Percentiles rank a stretch among this genome's conserved stretches.
Evolutionary conservation across 2,113 vertebrate genomes (phyloP).

Genomic region (Felis catus): F.catus_Fca126_mat1.0 CM031412.1:141788001-141788500

Average conservation of each 20-base stretch:
- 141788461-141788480: conserved; percentile 81
- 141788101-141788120: not conserved
- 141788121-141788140: not conserved
- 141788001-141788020: not conserved
- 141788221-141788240: conserved; percentile 58
- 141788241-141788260: conserved; percentile 79
- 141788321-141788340: conserved; percentile 89
- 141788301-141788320: conserved; percentile 85
- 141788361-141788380: conserved; percentile 89
- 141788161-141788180: conserved; percentile 41
- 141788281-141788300: conserved; percentile 83
- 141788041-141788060: not conserved
- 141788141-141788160: not conserved
- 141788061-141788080: not conserved
- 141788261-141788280: conserved; percentile 80
- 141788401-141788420: conserved; percentile 89
- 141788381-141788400: conserved; percentile 91
- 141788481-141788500: conserved; percentile 82
- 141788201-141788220: conserved; percentile 67
- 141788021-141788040: conserved; percentile 12
- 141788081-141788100: not conserved
- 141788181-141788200: conserved; percentile 66
- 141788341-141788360: conserved; percentile 90
- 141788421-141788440: conserved; percentile 88
- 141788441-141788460: conserved; percentile 85